Conservation (phyloP, 1,140 invertebrate species). For the Psix sp. region DNA sequence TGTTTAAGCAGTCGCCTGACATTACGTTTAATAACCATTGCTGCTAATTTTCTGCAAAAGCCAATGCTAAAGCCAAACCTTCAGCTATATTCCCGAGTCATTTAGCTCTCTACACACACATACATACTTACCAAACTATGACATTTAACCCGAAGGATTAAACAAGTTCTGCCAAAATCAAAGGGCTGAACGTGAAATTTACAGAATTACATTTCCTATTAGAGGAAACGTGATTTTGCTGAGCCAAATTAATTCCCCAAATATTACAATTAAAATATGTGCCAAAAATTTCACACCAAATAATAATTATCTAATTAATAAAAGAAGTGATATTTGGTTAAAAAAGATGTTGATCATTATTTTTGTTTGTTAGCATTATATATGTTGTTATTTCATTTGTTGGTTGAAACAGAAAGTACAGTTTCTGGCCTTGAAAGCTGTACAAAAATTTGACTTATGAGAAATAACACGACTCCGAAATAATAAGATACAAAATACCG, state of each 20-base stretch:
- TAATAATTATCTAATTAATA: too few species aligned
- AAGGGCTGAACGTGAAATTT: too few species aligned
- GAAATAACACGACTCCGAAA: slow-evolving; percentile 26
- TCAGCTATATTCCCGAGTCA: slow-evolving; percentile 6
- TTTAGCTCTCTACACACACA: slow-evolving; percentile 1
- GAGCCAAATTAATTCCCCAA: too few species aligned
- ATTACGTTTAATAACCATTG: slow-evolving; percentile 41
- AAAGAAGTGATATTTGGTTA: background rate
- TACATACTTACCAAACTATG: background rate
- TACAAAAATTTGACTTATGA: slow-evolving; percentile 11
- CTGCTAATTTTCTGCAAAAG: slow-evolving; percentile 45
- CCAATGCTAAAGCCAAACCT: slow-evolving; percentile 15
- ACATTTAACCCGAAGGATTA: background rate
- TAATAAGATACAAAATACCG: slow-evolving; percentile 33
- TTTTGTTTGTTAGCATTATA: slow-evolving; percentile 5
- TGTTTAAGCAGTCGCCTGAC: slow-evolving; percentile 48
- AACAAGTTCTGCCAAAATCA: background rate
- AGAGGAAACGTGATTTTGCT: too few species aligned
- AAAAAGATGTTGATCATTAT: too few species aligned
- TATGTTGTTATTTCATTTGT: background rate
- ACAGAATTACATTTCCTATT: too few species aligned
- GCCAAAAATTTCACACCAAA: too few species aligned
- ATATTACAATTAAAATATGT: too few species aligned
- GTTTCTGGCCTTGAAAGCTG: slow-evolving; percentile 8
- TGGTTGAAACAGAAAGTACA: too few species aligned